Conservation (phyloP, 1,140 invertebrate genomes). For the Chrysoperla carnea region DNA sequence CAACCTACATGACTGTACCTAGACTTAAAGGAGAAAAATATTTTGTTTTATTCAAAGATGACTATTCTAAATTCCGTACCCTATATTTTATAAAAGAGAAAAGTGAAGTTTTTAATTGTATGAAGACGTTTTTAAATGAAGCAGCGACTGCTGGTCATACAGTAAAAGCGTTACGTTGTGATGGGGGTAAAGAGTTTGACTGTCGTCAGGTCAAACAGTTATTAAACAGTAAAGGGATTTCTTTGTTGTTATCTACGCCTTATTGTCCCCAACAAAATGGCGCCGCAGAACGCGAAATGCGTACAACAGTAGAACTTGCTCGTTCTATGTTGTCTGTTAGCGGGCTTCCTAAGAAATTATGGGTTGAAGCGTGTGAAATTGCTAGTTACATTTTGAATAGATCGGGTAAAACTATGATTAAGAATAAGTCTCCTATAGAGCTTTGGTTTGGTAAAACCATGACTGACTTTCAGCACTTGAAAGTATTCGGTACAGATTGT, state of each 20-base stretch:
- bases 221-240: constrained; percentile 1
- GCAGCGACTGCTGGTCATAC: constrained; percentile 5
- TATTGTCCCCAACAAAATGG: too few species aligned
- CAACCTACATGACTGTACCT: too few species aligned
- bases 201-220: constrained; percentile 4
- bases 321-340: too few species aligned
- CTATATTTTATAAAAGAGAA: too few species aligned
- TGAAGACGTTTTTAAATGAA: too few species aligned
- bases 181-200: constrained; percentile 11
- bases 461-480: constrained; percentile 2
- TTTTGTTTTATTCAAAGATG: too few species aligned
- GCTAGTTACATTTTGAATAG: constrained; percentile 18
- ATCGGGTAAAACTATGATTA: constrained; percentile 10
- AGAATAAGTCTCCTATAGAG: constrained; percentile 15
- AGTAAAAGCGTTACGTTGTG: constrained; percentile 7
- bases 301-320: too few species aligned
- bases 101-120: too few species aligned
- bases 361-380: constrained; percentile 14
- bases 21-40: too few species aligned
- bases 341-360: constrained; percentile 6
- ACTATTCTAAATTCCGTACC: too few species aligned
- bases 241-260: too few species aligned
- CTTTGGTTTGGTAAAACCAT: constrained; percentile 11
- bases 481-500: constrained; percentile 12
- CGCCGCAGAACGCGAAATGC: too few species aligned